Evolutionary conservation across 2,797 vertebrate genomes (phyloP).

Genomic region (Manis javanica): DNA sequence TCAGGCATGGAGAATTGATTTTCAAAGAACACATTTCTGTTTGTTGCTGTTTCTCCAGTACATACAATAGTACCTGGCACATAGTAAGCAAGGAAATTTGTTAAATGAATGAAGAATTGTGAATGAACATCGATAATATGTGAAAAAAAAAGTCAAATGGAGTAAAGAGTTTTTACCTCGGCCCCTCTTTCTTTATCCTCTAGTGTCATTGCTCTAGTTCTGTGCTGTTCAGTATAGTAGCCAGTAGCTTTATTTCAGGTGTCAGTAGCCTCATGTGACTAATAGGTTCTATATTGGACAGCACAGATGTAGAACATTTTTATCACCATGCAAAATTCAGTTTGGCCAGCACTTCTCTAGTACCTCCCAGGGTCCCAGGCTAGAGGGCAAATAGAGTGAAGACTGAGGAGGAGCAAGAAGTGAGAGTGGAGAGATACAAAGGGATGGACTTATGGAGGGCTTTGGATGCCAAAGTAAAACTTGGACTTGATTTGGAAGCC

Average conservation of each 20-base stretch:
- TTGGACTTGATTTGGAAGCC: background rate
- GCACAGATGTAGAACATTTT: constrained; percentile 15
- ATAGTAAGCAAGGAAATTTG: constrained; percentile 15
- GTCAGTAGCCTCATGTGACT: background rate
- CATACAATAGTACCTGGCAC: background rate
- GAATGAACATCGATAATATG: background rate
- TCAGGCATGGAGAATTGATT: background rate
- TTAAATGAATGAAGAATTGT: background rate
- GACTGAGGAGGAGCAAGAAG: background rate
- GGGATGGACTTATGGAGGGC: background rate
- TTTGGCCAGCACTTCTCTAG: background rate
- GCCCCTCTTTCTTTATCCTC: background rate
- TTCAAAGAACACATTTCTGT: constrained; percentile 4
- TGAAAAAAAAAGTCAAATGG: constrained; percentile 2
- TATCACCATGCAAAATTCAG: background rate
- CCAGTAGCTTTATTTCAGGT: background rate
- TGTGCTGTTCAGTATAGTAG: background rate
- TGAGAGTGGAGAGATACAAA: background rate
- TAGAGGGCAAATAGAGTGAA: background rate
- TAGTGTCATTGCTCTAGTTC: background rate
- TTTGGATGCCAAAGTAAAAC: background rate
- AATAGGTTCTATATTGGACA: background rate
- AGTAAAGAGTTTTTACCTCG: background rate
- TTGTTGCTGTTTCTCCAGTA: background rate
- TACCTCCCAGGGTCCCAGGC: background rate